Percentiles rank a stretch among this genome's conserved stretches.
phyloP scores from a whole-genome alignment of 2,113 vertebrate genomes.

The Circaetus gallicus region DNA sequence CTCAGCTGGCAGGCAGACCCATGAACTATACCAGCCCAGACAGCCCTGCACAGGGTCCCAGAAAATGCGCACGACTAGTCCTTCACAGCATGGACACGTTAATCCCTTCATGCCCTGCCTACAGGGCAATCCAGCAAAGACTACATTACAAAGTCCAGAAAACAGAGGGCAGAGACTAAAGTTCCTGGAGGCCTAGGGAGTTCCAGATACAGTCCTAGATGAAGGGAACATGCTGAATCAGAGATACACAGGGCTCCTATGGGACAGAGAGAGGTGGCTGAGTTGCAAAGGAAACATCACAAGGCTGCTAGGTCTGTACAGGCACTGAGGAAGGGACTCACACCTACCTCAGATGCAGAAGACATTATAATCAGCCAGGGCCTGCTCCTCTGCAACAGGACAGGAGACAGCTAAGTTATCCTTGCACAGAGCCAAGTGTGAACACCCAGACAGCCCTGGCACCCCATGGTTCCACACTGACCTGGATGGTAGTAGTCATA shows the following conservation, averaged over 20 bases:
- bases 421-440: neutral
- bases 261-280: neutral
- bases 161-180: neutral
- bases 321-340: neutral
- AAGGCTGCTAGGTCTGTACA: neutral
- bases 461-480: slow-evolving; percentile 32
- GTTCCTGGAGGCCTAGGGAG: neutral
- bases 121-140: neutral
- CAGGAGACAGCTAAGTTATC: neutral
- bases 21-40: neutral
- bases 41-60: neutral
- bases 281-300: neutral
- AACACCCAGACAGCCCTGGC: neutral
- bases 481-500: slow-evolving; percentile 87
- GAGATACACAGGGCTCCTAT: neutral
- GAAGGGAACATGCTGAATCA: neutral
- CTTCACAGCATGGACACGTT: neutral
- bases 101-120: neutral
- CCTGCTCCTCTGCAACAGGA: slow-evolving; percentile 64
- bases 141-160: neutral
- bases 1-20: neutral
- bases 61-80: neutral
- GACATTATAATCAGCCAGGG: slow-evolving; percentile 57
- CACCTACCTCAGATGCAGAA: slow-evolving; percentile 58
- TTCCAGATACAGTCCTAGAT: neutral